Conservation (phyloP, 2,797 vertebrate genomes). For the Enteromius thamalakanensis region DNA sequence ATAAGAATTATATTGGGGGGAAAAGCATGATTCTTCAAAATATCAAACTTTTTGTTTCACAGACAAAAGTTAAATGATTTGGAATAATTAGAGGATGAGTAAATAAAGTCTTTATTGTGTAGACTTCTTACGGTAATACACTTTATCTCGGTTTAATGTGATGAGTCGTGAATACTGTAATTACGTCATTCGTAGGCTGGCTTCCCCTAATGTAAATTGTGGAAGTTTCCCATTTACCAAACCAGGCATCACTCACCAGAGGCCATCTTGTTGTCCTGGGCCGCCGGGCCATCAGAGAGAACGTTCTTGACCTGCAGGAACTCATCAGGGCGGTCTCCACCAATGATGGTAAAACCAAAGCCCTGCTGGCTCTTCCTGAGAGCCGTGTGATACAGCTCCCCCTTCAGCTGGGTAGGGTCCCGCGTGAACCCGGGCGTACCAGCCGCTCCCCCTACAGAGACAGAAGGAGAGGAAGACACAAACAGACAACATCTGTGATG, state of each 20-base stretch:
- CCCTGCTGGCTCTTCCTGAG: conserved; percentile 92
- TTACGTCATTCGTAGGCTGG: background rate
- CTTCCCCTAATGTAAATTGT: background rate
- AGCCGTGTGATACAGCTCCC: conserved; percentile 85
- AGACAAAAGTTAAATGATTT: background rate
- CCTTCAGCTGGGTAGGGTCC: conserved; percentile 91
- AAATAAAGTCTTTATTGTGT: background rate
- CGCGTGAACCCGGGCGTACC: conserved; percentile 80
- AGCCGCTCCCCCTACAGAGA: conserved; percentile 45
- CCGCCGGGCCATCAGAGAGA: conserved; percentile 91
- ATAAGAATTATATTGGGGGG: background rate
- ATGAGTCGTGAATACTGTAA: background rate
- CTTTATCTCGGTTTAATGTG: background rate
- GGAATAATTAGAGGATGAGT: background rate
- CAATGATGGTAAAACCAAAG: conserved; percentile 98
- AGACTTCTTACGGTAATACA: background rate
- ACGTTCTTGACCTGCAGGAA: conserved; percentile 98
- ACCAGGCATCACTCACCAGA: conserved; percentile 81
- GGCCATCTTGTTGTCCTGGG: conserved; percentile 93
- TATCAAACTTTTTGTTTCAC: background rate
- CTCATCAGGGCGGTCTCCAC: conserved; percentile 95
- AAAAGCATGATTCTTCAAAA: background rate
- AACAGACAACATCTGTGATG: conserved; percentile 6
- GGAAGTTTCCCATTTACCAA: background rate
- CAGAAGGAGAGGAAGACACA: conserved; percentile 31